These are phyloP conservation scores for Oreochromis mossambicus DNA, from an alignment of 2,797 vertebrate species.

Conservation along the genomic window DNA sequence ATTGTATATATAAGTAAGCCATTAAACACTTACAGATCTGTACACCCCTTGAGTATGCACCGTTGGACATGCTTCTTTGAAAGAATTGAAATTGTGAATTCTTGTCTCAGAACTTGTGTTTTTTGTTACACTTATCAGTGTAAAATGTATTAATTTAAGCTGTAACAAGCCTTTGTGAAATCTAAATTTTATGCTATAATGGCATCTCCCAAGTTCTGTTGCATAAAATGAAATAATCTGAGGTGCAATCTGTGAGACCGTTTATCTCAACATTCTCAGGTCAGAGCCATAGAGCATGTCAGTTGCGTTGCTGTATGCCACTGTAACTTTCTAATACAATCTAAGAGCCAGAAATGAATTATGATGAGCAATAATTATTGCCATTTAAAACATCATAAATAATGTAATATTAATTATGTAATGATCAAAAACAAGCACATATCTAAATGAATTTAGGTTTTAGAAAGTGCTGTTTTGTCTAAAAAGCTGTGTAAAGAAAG, in stretches of 20 bases:
- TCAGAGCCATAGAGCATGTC: background rate
- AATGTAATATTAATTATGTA: background rate
- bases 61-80: background rate
- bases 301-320: background rate
- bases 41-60: background rate
- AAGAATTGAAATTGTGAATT: background rate
- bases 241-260: background rate
- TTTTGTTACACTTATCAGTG: background rate
- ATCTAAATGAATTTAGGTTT: background rate
- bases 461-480: background rate
- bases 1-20: constrained; percentile 23
- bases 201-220: background rate
- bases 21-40: background rate
- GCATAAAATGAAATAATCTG: background rate
- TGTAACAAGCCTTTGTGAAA: background rate
- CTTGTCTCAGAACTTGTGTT: background rate
- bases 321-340: background rate
- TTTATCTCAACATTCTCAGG: background rate
- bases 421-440: background rate
- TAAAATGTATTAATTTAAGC: background rate
- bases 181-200: background rate
- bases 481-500: background rate
- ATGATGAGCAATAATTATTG: background rate
- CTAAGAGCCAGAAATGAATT: background rate
- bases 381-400: background rate